Evolutionary conservation across 1,140 invertebrate genomes (phyloP), one percentile per base, ranked within the genome.

Genomic region (Tetragnatha versicolor): DNA sequence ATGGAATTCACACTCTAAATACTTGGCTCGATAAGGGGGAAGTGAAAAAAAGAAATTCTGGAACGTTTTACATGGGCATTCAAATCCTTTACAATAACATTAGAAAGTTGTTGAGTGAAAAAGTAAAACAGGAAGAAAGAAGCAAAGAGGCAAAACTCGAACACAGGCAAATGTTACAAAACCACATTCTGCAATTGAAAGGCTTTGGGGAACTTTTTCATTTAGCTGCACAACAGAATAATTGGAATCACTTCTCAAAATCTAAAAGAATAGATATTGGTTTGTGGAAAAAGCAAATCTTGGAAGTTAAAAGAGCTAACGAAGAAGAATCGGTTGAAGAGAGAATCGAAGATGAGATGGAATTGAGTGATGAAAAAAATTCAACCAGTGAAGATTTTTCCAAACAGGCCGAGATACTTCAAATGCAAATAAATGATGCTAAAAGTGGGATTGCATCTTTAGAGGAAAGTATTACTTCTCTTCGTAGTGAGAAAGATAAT

Each of bases 231-330:
- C 95, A 97, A 89, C 96, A 98, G 91, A 96, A 96, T 88, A 94
- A 95, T 87, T 98, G 95, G 96, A 96, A 98, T 91, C 95, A 98
- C 91, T 98, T 98, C 91, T 96, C 94, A 87, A 98, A 98, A 91
- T 94, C 95, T 81, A 96, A 98, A 88, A 90, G 96, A 88, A 98
- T 97, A 91, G 97, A 97, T 89, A 96, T 98, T 88, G 95, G 97
- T 87, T 92, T 93, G 85, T 98, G 96, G 96, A 95, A 68, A 89
- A 97, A 96, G 89, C 94, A 96, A 89, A 93, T 93, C 69, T 91
- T 92, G 93, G 79, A 76, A 39, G 47, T 80, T 10, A 90, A 92
- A 85, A 89, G 90, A 42, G 87, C 91, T 33, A 92, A 94, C 82
- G 85, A 93, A 81, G 92, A 94, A 83, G 92, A 92, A 69, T 89